Evolutionary conservation across 2,797 vertebrate species (phyloP).

Genomic region (Emys orbicularis): DNA sequence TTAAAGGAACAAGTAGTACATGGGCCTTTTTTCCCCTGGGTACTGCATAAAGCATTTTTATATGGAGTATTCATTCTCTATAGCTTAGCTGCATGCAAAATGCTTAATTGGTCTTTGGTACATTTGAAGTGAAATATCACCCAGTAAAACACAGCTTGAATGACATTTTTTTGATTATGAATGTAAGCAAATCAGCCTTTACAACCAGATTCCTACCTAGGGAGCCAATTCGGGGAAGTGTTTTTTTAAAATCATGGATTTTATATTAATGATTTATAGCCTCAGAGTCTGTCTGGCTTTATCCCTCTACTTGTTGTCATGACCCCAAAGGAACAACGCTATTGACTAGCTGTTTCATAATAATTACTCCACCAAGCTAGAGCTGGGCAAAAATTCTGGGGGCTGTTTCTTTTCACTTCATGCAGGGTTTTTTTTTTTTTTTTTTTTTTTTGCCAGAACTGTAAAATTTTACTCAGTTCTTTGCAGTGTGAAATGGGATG

Average conservation of each 20-base stretch:
- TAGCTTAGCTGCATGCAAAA: constrained; percentile 37
- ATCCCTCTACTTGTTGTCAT: constrained; percentile 27
- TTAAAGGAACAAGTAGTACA: background rate
- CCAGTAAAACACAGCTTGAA: constrained; percentile 51
- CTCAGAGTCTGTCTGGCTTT: constrained; percentile 73
- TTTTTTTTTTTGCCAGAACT: background rate
- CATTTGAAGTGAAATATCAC: constrained; percentile 54
- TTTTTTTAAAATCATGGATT: constrained; percentile 65
- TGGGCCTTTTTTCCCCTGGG: constrained; percentile 26
- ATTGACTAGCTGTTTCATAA: constrained; percentile 51
- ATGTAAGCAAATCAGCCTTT: constrained; percentile 74
- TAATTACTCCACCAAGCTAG: constrained; percentile 23
- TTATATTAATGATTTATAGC: constrained; percentile 68
- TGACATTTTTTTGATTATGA: constrained; percentile 71
- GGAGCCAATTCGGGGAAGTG: constrained; percentile 51
- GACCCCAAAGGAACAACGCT: constrained; percentile 70
- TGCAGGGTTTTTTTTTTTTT: background rate
- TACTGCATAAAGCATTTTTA: constrained; percentile 16
- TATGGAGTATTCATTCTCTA: constrained; percentile 20
- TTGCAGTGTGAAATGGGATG: constrained; percentile 46
- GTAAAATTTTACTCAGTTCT: constrained; percentile 55
- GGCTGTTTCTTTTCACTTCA: constrained; percentile 47
- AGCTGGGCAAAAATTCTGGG: background rate
- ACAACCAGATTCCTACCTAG: constrained; percentile 58
- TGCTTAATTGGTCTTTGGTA: constrained; percentile 64